Evolutionary conservation across 2,113 vertebrate species (phyloP).

Genomic region (Ranitomeya variabilis): DNA sequence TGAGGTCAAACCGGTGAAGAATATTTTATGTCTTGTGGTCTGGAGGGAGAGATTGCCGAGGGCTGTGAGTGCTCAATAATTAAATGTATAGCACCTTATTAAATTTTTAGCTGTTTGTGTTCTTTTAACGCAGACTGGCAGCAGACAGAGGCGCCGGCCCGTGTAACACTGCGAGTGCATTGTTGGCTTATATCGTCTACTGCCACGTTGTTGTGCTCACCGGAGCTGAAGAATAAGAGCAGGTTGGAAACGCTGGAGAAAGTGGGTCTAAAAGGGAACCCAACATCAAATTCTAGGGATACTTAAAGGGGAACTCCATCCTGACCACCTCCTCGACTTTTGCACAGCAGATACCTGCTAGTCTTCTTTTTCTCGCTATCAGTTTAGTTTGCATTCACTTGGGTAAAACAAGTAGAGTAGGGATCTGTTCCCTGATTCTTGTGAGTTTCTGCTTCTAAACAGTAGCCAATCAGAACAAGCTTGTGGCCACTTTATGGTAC

Average conservation of each 20-base stretch:
- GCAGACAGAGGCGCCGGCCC: slow-evolving; percentile 1
- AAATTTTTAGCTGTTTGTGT: slow-evolving; percentile 40
- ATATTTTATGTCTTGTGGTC: not conserved
- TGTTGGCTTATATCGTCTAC: not conserved
- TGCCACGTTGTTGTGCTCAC: not conserved
- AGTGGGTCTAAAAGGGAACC: too few relatives aligned
- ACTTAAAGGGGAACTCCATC: too few relatives aligned
- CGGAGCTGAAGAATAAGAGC: not conserved
- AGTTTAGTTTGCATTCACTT: too few relatives aligned
- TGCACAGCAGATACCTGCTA: too few relatives aligned
- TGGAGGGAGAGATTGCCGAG: not conserved
- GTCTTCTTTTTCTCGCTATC: too few relatives aligned
- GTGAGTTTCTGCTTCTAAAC: too few relatives aligned
- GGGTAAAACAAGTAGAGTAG: too few relatives aligned
- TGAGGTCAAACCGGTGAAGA: slow-evolving; percentile 7
- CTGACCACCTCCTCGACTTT: too few relatives aligned
- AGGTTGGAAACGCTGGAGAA: not conserved
- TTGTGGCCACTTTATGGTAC: too few relatives aligned
- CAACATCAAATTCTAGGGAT: too few relatives aligned
- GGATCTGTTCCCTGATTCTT: too few relatives aligned
- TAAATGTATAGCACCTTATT: slow-evolving; percentile 34
- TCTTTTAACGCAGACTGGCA: not conserved
- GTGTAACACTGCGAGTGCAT: not conserved
- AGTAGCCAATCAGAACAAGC: too few relatives aligned
- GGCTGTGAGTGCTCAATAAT: slow-evolving; percentile 19